phyloP scores from a whole-genome alignment of 2,113 vertebrate species.

The Isichthys henryi region DNA sequence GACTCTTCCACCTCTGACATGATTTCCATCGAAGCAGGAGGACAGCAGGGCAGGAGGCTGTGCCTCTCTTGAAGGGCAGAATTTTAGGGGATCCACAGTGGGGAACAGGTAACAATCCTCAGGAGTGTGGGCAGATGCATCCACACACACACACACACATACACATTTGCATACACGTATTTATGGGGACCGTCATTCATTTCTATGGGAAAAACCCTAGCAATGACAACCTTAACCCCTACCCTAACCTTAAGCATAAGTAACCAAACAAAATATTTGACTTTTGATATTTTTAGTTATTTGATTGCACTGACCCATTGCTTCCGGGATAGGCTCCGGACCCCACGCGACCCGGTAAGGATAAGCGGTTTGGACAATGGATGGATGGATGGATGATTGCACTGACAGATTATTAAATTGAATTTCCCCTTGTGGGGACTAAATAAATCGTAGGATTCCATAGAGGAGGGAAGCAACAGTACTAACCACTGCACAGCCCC shows the following conservation, averaged over 20 bases:
- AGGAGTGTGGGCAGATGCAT: background rate
- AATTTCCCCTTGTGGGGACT: background rate
- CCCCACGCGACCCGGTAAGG: too few species aligned
- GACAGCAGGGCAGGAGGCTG: background rate
- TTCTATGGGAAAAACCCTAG: background rate
- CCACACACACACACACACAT: background rate
- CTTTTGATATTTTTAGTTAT: background rate
- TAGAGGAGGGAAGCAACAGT: background rate
- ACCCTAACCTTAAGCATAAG: background rate
- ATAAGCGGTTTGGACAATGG: too few species aligned
- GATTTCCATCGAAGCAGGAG: background rate
- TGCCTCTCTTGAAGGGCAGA: background rate
- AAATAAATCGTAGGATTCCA: background rate
- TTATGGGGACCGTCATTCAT: background rate
- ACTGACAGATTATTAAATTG: background rate
- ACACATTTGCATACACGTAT: background rate
- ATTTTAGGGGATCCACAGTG: background rate
- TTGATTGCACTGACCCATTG: background rate
- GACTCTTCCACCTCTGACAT: conserved; percentile 69
- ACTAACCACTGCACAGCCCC: background rate
- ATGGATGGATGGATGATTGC: too few species aligned
- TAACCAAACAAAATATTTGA: background rate
- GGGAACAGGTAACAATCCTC: background rate
- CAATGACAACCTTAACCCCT: background rate
- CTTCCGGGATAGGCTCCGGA: too few species aligned